phyloP scores from a whole-genome alignment of 2,888 invertebrate species.

The Limulus polyphemus region DNA sequence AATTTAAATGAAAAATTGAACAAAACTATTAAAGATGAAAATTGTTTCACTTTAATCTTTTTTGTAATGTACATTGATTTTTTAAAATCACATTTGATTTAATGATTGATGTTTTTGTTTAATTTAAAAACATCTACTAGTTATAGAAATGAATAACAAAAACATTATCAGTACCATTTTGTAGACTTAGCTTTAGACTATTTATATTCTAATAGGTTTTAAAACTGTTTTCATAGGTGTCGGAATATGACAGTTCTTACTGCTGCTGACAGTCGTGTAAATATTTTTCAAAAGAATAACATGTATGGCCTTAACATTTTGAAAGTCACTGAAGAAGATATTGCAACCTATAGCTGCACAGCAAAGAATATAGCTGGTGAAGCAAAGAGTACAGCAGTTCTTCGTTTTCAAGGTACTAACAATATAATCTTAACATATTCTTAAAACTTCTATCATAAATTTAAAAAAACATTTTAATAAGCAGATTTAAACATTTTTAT shows the following conservation, averaged over 20 bases:
- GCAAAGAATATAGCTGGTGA: conserved; percentile 34
- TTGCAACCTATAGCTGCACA: conserved; percentile 20
- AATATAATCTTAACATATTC: not conserved
- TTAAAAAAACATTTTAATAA: not conserved
- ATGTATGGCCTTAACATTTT: conserved; percentile 14
- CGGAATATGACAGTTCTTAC: not conserved
- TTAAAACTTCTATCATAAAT: not conserved
- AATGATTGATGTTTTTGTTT: no score
- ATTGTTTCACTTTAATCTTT: no score
- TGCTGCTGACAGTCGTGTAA: conserved; percentile 4
- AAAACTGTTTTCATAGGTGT: no score
- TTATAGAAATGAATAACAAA: no score
- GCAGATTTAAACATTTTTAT: not conserved
- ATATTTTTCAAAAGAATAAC: conserved; percentile 12
- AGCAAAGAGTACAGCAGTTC: conserved; percentile 25
- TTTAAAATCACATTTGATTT: no score
- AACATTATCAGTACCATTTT: no score
- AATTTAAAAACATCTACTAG: no score
- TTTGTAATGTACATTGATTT: no score
- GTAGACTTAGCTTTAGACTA: no score
- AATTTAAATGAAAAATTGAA: no score
- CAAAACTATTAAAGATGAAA: no score
- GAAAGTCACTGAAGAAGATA: conserved; percentile 10
- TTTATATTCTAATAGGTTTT: no score
- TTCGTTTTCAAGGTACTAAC: conserved; percentile 11